phyloP scores from a whole-genome alignment of 2,888 invertebrate genomes.

The Saturnia pavonia region DNA sequence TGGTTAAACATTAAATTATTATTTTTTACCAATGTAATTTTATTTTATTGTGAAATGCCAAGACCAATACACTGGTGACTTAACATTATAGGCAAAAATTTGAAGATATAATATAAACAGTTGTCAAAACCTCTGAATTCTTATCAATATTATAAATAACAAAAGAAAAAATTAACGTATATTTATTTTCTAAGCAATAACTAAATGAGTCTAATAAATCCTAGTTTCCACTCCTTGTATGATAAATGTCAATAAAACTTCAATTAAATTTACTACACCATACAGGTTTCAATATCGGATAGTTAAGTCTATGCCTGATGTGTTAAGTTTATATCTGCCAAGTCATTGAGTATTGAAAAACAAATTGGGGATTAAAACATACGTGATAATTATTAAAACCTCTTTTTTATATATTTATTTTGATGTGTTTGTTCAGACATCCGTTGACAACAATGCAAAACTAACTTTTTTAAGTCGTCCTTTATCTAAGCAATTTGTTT shows the following conservation, averaged over 20 bases:
- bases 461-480: no score
- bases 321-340: no score
- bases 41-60: not conserved
- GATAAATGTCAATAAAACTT: not conserved
- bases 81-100: not conserved
- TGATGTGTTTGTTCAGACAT: no score
- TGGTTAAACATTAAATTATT: not conserved
- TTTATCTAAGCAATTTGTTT: no score
- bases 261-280: not conserved
- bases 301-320: not conserved
- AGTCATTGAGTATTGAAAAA: no score
- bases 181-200: not conserved
- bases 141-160: not conserved
- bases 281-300: not conserved
- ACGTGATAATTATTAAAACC: no score
- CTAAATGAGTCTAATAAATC: not conserved
- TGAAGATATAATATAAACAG: not conserved
- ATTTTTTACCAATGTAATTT: not conserved
- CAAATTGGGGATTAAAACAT: no score
- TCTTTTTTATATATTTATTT: no score
- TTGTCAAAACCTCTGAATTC: not conserved
- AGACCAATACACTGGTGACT: not conserved
- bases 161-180: not conserved
- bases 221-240: not conserved
- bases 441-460: no score